These are phyloP conservation scores for Strongylocentrotus purpuratus DNA, from an alignment of 35 echinoderm and acorn worm genomes.

Conservation along the genomic window DNA sequence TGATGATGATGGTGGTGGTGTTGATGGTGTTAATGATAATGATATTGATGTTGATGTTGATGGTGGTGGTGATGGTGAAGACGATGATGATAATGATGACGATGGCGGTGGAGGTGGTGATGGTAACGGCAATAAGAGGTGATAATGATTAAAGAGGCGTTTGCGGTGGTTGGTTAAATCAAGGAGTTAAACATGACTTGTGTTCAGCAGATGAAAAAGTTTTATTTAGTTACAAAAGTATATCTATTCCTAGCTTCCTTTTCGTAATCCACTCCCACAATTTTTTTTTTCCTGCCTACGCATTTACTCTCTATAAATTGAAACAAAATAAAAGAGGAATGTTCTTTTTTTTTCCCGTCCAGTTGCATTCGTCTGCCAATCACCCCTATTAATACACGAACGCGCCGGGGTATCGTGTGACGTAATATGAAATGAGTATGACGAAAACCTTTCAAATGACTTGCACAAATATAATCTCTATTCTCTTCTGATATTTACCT, in stretches of 20 bases:
- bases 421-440: background rate
- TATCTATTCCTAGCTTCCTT: background rate
- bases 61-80: background rate
- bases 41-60: background rate
- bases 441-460: constrained; percentile 17
- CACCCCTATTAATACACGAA: background rate
- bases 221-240: too few species aligned
- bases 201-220: too few species aligned
- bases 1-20: background rate
- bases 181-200: too few species aligned
- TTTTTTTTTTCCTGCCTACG: background rate
- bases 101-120: background rate
- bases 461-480: background rate
- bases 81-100: background rate
- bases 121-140: background rate
- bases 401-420: background rate
- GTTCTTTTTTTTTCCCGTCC: background rate
- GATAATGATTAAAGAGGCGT: background rate
- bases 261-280: background rate
- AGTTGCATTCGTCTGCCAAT: background rate
- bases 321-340: background rate
- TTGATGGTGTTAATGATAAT: constrained; percentile 18
- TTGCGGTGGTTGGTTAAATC: background rate
- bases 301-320: background rate
- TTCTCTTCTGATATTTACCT: background rate